phyloP scores from a whole-genome alignment of 1,140 invertebrate species.

The Drosophila lini region DNA sequence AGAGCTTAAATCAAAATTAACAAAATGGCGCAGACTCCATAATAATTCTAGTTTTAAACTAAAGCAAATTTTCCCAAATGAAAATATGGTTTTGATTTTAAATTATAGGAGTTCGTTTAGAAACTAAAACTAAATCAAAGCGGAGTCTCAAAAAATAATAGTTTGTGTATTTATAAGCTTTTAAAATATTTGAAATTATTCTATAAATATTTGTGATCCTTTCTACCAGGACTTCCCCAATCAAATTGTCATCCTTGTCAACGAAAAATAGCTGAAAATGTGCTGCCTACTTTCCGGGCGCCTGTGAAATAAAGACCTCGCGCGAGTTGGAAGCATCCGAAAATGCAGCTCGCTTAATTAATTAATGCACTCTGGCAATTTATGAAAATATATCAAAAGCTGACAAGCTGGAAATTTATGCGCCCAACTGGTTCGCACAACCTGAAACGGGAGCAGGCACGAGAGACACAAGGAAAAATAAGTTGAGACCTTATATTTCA shows the following conservation, averaged over 20 bases:
- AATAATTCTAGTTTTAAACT: background rate
- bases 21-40: background rate
- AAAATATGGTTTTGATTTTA: too few species aligned
- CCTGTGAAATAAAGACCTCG: slow-evolving; percentile 21
- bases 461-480: slow-evolving; percentile 1
- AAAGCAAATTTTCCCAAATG: background rate
- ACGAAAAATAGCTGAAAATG: slow-evolving; percentile 6
- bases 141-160: background rate
- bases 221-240: background rate
- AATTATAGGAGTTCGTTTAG: background rate
- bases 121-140: background rate
- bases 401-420: slow-evolving; percentile 83
- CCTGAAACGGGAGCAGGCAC: slow-evolving; percentile 52
- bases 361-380: slow-evolving; percentile 83
- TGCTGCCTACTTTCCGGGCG: slow-evolving; percentile 71
- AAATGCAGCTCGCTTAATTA: slow-evolving; percentile 72
- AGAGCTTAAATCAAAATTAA: background rate
- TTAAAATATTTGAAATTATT: background rate
- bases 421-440: slow-evolving; percentile 62
- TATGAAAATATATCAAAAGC: slow-evolving; percentile 83
- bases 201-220: background rate
- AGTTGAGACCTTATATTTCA: too few species aligned
- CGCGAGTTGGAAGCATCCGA: slow-evolving; percentile 20
- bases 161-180: too few species aligned
- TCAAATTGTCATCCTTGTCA: slow-evolving; percentile 7